Evolutionary conservation across 1,140 invertebrate genomes (phyloP), one percentile per base, ranked within the genome.

Genomic region (Orchestia grillus): DNA sequence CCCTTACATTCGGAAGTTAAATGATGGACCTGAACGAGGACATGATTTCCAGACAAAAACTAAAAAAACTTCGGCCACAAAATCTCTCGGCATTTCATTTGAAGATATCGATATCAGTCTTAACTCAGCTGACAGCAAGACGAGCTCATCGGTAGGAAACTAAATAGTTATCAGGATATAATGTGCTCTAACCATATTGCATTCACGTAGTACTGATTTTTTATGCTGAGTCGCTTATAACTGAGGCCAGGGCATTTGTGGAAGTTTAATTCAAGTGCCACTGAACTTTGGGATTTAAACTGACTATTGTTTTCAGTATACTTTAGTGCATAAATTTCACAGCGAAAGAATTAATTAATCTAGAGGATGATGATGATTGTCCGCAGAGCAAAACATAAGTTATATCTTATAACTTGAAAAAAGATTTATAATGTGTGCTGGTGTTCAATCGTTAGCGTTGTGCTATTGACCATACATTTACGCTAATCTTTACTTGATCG

Each of bases 21-120:
- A 94, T 4, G 40, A 94, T 47, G 43, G 47, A 19, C 4, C 44
- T n/a, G 44, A 45, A 45, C 44, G 8, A 94, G 88, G 88, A 41
- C n/a, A 1, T 15, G 88, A 90, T 90, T 94, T 44, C 8, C 8
- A 6, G 6, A 4, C 43, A 94, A 44, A 94, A 47, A 94, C 15
- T 6, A 47, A 45, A n/a, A 44, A 47, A n/a, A 94, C 11, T 44
- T n/a, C 43, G 23, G 44, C 92, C 40, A 15, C 44, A 44, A 3
- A 42, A 42, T 45, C 92, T 42, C 40, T 94, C 8, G 92, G 92
- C 6, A 94, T 94, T 94, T 44, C 92, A 45, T 94, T 94, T 44
- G 92, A 94, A n/a, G 92, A 94, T 94, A 94, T 94, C 44, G 92
- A 94, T 94, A 94, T 94, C 92, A 94, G 92, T 94, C 44, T 94